Base-by-base conservation (phyloP, 2,113 vertebrate genomes). In the Dunckerocampus dactyliophorus region DNA sequence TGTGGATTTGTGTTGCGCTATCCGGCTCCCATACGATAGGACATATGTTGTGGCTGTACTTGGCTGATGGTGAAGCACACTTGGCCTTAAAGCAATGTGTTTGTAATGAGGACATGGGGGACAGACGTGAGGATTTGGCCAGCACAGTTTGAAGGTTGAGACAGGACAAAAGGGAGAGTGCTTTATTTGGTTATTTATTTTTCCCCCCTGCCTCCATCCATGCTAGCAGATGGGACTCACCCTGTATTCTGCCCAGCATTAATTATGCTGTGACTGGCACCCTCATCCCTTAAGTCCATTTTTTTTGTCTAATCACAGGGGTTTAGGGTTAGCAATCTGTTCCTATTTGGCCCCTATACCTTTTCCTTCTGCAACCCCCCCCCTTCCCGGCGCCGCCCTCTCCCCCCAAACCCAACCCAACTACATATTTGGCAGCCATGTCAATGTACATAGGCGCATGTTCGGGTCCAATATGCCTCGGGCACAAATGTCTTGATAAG, bases 101-200 rank as follows among this genome's bases (percentile, higher is more conserved):
- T 52, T 79, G 72, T 84, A 88, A 84, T 83, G 77, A 87, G 82
- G 83, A 82, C 76, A 69, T 77, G 82, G 54, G 79, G 81, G 86
- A 82, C 74, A 74, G 63, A 67, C 43, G 74, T 71, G 65, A 55
- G 65, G 80, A 74, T 81, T 79, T 76, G 74, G 59, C 73, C 64
- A 77, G 69, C 66, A 71, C 63, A 67, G 79, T 72, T 68, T 81
- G 76, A 78, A 76, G 63, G 47, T 60, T 76, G 49, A 66, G 53
- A 69, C 28, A 42, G 63, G 72, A 83, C 82, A 47, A 47, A 47
- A 48, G 15, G 20, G 20, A 21, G 1, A 24, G n/a, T 17, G 69
- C 54, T 82, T 80, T 72, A 62, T 69, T 56, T 54, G 69, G 47
- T 61, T 50, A n/a, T 60, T 34, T 60, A n/a, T 60, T 47, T 59